Evolutionary conservation across 2,888 invertebrate species (phyloP).

Genomic region (Tetranychus truncatus): DNA sequence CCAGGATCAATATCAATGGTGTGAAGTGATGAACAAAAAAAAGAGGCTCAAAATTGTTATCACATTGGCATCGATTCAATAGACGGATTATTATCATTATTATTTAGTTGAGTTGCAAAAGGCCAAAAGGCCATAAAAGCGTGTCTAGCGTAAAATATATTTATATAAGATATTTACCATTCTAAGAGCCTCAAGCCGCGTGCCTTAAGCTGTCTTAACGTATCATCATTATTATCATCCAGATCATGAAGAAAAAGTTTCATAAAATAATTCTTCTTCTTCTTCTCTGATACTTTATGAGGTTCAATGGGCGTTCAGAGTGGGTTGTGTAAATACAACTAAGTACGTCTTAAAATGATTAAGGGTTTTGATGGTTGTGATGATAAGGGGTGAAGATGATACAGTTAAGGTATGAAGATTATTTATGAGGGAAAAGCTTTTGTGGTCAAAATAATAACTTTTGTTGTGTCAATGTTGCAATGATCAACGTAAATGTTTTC

Average conservation of each 20-base stretch:
- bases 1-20: too few relatives aligned
- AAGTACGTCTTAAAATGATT: background rate
- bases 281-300: too few relatives aligned
- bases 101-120: background rate
- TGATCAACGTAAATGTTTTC: too few relatives aligned
- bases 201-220: background rate
- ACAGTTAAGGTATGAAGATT: too few relatives aligned
- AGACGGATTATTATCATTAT: background rate
- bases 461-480: too few relatives aligned
- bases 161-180: constrained; percentile 3
- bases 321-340: background rate
- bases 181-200: background rate
- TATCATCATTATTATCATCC: background rate
- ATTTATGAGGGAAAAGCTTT: too few relatives aligned
- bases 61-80: background rate
- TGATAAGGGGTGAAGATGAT: too few relatives aligned
- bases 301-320: background rate
- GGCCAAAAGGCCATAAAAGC: background rate
- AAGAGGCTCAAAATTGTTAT: background rate
- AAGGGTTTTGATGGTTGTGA: background rate
- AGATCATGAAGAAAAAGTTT: background rate
- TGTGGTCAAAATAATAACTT: too few relatives aligned
- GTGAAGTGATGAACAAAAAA: too few relatives aligned
- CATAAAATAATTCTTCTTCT: too few relatives aligned
- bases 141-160: background rate